Conservation (phyloP, 2,797 vertebrate species). For the Amblyopsis hoosieri region DNA sequence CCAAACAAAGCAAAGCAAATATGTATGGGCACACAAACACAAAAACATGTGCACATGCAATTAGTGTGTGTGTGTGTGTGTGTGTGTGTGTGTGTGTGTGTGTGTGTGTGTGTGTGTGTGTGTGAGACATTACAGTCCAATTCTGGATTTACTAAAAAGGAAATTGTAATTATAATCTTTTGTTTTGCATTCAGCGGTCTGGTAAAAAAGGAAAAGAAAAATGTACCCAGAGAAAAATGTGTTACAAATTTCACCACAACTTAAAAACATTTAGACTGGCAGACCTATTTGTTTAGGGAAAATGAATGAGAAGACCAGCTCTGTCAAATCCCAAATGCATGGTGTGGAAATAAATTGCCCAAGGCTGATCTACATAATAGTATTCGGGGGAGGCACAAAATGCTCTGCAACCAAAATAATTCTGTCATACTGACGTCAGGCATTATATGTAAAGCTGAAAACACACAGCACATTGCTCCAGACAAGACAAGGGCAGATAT, state of each 20-base stretch:
- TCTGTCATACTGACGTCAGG: conserved; percentile 57
- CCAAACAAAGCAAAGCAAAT: too few species aligned
- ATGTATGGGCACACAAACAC: too few species aligned
- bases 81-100: neutral
- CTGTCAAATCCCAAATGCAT: conserved; percentile 58
- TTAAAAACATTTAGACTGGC: conserved; percentile 42
- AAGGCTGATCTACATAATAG: conserved; percentile 65
- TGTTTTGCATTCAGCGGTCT: neutral
- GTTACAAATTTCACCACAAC: conserved; percentile 18
- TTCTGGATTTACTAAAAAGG: too few species aligned
- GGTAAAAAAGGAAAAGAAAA: conserved; percentile 5
- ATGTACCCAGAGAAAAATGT: conserved; percentile 25
- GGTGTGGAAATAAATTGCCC: conserved; percentile 58
- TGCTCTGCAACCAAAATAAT: conserved; percentile 64
- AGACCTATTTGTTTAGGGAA: conserved; percentile 48
- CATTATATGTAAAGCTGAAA: conserved; percentile 50
- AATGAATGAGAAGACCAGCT: conserved; percentile 51
- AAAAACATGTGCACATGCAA: too few species aligned
- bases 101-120: conserved; percentile 2
- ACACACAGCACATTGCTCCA: conserved; percentile 33
- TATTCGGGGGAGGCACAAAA: conserved; percentile 59
- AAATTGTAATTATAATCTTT: neutral
- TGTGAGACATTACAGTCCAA: neutral
- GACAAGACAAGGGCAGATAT: conserved; percentile 22
- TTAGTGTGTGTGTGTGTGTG: conserved; percentile 6